Evolutionary conservation across 1,140 invertebrate genomes (phyloP).

Genomic region (Heliothis virescens): DNA sequence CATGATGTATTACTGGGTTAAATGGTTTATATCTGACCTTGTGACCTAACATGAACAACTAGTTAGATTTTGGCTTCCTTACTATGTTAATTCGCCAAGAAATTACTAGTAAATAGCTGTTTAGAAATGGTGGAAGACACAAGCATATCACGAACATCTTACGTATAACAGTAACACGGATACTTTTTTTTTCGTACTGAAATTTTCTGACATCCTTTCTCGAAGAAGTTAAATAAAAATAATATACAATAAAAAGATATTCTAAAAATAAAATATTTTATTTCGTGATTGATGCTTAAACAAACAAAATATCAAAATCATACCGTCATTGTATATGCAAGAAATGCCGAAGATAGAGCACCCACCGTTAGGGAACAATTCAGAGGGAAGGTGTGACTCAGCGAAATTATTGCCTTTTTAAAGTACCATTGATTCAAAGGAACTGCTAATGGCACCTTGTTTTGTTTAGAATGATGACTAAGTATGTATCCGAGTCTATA

Average conservation of each 20-base stretch:
- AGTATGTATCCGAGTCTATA: constrained; percentile 47
- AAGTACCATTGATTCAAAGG: constrained; percentile 75
- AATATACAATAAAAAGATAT: too few relatives aligned
- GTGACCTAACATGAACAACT: neutral
- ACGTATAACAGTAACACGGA: too few relatives aligned
- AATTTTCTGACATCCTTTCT: neutral
- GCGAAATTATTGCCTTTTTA: constrained; percentile 70
- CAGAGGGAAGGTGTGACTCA: constrained; percentile 75
- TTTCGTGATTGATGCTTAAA: constrained; percentile 31
- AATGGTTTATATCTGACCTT: constrained; percentile 21
- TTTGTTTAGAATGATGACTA: constrained; percentile 77
- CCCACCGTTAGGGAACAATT: constrained; percentile 67
- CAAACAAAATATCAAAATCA: constrained; percentile 57
- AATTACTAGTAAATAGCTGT: neutral
- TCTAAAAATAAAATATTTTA: neutral
- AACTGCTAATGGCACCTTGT: constrained; percentile 78
- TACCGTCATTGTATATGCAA: constrained; percentile 44
- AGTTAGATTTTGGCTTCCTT: constrained; percentile 21
- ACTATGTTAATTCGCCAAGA: constrained; percentile 14
- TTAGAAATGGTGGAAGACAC: neutral
- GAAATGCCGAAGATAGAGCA: constrained; percentile 58
- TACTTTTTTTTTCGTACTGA: neutral
- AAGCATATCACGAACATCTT: neutral
- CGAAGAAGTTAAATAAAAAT: too few relatives aligned
- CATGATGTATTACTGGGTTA: constrained; percentile 15